Evolutionary conservation across 2,797 vertebrate genomes (phyloP).

Genomic region (Mormyrus proboscirostris): DNA sequence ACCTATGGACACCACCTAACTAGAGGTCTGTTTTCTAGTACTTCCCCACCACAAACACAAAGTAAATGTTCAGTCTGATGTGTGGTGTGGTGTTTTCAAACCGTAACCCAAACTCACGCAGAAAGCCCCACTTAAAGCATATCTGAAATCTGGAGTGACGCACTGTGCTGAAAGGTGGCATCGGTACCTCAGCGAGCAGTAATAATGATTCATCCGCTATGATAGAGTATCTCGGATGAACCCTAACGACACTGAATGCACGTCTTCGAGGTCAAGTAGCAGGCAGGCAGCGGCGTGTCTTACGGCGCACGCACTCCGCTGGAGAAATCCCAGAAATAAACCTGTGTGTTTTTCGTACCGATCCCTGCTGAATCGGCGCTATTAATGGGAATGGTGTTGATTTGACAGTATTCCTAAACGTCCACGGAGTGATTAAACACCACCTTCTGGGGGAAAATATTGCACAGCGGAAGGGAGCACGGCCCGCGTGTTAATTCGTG

Average conservation of each 20-base stretch:
- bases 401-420: background rate
- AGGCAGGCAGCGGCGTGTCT: background rate
- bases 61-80: background rate
- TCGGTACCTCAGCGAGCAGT: background rate
- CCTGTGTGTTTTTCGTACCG: background rate
- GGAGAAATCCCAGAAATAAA: background rate
- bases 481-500: background rate
- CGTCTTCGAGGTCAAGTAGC: background rate
- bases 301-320: background rate
- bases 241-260: background rate
- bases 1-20: background rate
- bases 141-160: background rate
- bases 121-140: background rate
- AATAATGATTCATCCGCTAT: background rate
- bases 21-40: background rate
- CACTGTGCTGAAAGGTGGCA: background rate
- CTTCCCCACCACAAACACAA: background rate
- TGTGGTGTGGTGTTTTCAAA: background rate
- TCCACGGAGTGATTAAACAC: background rate
- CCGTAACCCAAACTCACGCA: background rate
- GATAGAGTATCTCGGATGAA: background rate
- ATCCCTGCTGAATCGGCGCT: background rate
- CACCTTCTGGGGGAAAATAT: background rate
- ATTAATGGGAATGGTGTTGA: background rate
- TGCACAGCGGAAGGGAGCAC: background rate